phyloP scores from a whole-genome alignment of 2,113 vertebrate genomes.

The Dolichallabes microphthalmus region DNA sequence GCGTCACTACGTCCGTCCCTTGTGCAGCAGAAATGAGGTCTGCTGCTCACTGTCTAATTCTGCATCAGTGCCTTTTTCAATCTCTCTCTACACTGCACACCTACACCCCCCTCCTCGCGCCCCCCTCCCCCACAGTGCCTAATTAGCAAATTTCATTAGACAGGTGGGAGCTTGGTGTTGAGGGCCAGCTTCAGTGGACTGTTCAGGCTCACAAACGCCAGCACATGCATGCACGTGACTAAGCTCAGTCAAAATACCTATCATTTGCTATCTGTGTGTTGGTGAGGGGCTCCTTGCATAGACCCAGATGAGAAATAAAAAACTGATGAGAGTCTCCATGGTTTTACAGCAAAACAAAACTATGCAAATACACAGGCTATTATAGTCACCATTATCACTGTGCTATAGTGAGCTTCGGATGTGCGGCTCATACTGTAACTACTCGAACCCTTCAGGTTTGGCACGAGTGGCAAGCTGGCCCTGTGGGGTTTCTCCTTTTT shows the following conservation, averaged over 20 bases:
- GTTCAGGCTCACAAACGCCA: constrained; percentile 14
- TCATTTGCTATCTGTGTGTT: background rate
- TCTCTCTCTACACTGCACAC: constrained; percentile 13
- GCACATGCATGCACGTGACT: constrained; percentile 10
- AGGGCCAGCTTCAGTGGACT: background rate
- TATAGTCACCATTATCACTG: background rate
- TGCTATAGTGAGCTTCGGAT: background rate
- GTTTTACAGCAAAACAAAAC: background rate
- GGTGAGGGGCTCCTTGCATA: background rate
- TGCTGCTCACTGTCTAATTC: constrained; percentile 48
- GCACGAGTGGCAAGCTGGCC: background rate
- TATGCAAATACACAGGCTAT: background rate
- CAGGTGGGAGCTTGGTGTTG: constrained; percentile 32
- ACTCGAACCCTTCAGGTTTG: background rate
- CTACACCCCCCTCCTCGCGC: background rate
- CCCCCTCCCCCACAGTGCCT: constrained; percentile 7
- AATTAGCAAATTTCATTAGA: constrained; percentile 45
- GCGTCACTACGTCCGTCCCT: constrained; percentile 43
- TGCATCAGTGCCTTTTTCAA: constrained; percentile 43
- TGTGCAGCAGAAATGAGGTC: constrained; percentile 59
- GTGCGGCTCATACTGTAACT: background rate
- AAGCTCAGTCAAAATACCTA: background rate
- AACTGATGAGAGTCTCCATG: background rate
- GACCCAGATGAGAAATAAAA: background rate
- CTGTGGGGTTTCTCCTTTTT: background rate